Evolutionary conservation across 2,113 vertebrate genomes (phyloP).

Genomic region (Mormyrus iriodes): DNA sequence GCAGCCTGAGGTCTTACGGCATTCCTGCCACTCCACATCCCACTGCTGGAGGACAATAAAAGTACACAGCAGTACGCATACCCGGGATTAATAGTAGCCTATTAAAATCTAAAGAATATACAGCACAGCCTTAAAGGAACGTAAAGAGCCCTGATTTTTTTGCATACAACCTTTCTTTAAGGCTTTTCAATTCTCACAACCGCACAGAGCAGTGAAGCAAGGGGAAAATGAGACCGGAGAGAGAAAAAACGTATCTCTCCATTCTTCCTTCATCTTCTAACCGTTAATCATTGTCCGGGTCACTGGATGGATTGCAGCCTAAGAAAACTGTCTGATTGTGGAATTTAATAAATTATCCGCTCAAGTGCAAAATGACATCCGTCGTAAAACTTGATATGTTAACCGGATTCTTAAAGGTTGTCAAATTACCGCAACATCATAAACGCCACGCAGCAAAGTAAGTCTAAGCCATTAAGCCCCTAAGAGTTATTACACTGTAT

Average conservation of each 20-base stretch:
- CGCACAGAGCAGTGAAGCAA: not conserved
- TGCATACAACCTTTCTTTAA: not conserved
- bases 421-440: not conserved
- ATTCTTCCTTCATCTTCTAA: not conserved
- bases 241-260: not conserved
- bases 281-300: not conserved
- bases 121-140: not conserved
- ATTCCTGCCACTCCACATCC: not conserved
- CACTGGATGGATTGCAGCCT: not conserved
- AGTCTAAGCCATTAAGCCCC: not conserved
- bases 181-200: not conserved
- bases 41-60: not conserved
- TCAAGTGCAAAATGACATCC: not conserved
- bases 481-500: not conserved
- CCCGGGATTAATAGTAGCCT: not conserved
- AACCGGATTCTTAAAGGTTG: not conserved
- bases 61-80: not conserved
- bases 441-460: not conserved
- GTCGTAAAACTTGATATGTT: not conserved
- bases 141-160: not conserved
- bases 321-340: not conserved
- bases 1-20: not conserved
- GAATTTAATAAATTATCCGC: not conserved
- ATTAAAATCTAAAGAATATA: not conserved
- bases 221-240: not conserved